Percentiles rank a stretch among this genome's conserved stretches.
Evolutionary conservation across 2,113 vertebrate species (phyloP).

Genomic region (Leucopsar rothschildi): DNA sequence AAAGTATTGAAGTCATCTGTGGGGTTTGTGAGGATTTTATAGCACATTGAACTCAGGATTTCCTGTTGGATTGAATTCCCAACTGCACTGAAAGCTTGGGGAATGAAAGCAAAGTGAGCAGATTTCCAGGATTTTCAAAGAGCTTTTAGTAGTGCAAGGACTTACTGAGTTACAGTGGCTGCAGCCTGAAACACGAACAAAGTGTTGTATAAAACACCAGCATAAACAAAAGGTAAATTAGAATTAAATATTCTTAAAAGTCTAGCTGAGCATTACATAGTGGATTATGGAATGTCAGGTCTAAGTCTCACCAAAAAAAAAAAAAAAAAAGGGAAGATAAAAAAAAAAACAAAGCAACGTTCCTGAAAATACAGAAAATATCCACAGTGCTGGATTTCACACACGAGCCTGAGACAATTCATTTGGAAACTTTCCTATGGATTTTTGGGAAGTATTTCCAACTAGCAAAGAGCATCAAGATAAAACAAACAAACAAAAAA

Average conservation of each 20-base stretch:
- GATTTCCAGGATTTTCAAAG: constrained; percentile 48
- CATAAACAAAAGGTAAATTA: constrained; percentile 57
- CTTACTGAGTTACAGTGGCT: constrained; percentile 66
- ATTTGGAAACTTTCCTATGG: constrained; percentile 32
- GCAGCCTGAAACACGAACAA: constrained; percentile 49
- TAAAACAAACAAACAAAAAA: background rate
- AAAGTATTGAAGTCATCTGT: constrained; percentile 45
- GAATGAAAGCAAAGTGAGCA: constrained; percentile 48
- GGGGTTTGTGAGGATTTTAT: background rate
- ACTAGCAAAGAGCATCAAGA: background rate
- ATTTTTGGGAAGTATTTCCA: constrained; percentile 41
- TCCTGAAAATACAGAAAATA: constrained; percentile 60
- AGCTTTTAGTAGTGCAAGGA: constrained; percentile 76
- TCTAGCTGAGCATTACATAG: constrained; percentile 61
- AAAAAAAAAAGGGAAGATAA: background rate
- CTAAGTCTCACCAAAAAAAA: constrained; percentile 49
- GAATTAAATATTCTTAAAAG: constrained; percentile 59
- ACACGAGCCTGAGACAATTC: constrained; percentile 68
- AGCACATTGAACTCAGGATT: constrained; percentile 13
- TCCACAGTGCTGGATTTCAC: constrained; percentile 66
- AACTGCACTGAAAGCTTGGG: background rate
- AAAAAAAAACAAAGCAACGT: constrained; percentile 21
- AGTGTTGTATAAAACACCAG: constrained; percentile 58
- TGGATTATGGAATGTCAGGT: constrained; percentile 70
- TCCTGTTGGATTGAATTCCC: constrained; percentile 14